Percentiles rank a stretch among this genome's conserved stretches.
Evolutionary conservation across 2,888 invertebrate genomes (phyloP).

Genomic region (Gymnoscelis rufifasciata): DNA sequence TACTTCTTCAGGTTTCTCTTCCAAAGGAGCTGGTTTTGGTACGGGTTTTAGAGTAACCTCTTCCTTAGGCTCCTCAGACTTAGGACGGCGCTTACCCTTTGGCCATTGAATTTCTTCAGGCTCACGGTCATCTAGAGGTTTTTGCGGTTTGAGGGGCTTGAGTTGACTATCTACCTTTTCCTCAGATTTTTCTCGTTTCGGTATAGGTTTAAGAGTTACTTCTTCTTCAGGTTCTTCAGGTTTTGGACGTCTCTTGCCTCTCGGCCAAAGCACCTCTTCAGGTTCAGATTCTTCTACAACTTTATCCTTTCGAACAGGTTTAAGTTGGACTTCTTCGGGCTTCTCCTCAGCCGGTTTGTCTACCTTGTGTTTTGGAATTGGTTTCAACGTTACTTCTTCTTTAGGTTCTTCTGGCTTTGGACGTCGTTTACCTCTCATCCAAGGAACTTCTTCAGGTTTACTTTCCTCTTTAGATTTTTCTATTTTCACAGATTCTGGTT

Average conservation of each 20-base stretch:
- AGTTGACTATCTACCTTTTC: constrained; percentile 33
- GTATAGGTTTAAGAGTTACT: constrained; percentile 40
- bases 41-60: constrained; percentile 1
- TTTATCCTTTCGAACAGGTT: constrained; percentile 47
- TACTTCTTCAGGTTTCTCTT: background rate
- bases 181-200: constrained; percentile 39
- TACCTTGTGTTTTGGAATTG: constrained; percentile 43
- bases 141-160: too few species aligned
- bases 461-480: constrained; percentile 30
- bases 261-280: constrained; percentile 40
- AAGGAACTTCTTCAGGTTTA: constrained; percentile 34
- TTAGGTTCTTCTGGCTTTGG: constrained; percentile 36
- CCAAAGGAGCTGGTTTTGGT: background rate
- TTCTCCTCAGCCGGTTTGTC: constrained; percentile 29
- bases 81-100: constrained; percentile 2
- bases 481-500: constrained; percentile 26
- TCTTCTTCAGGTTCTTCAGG: constrained; percentile 47
- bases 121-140: too few species aligned
- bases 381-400: constrained; percentile 52
- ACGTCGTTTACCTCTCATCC: constrained; percentile 38
- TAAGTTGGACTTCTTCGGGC: constrained; percentile 47
- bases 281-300: constrained; percentile 55
- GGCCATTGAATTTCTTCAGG: constrained; percentile 34
- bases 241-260: constrained; percentile 33
- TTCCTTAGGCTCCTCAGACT: constrained; percentile 1